Conservation (phyloP, 2,797 vertebrate species). For the Cyclura pinguis region DNA sequence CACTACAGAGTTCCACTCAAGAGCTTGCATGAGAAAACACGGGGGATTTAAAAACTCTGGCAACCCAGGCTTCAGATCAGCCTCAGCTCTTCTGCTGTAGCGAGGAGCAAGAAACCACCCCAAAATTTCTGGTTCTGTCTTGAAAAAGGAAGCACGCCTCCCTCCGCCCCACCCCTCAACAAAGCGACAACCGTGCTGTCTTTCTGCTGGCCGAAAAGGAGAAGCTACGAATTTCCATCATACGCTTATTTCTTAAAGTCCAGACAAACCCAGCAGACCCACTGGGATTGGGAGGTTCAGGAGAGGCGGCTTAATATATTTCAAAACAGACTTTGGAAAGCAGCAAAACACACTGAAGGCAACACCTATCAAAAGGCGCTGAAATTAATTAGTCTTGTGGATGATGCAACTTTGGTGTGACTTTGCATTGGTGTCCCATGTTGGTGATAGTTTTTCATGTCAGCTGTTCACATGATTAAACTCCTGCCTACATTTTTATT, state of each 20-base stretch:
- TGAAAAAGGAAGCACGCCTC: no score
- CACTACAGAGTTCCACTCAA: neutral
- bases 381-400: no score
- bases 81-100: neutral
- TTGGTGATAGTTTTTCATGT: no score
- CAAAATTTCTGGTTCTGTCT: conserved; percentile 19
- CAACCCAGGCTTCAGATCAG: conserved; percentile 16
- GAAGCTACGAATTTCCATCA: conserved; percentile 7
- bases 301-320: neutral
- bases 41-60: conserved; percentile 25
- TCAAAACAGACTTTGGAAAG: neutral
- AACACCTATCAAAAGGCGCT: no score
- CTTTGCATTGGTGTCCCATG: no score
- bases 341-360: no score
- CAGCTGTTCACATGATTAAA: no score
- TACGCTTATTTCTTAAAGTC: conserved; percentile 12
- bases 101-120: neutral
- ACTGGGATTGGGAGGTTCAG: fast-evolving
- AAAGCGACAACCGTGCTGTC: no score
- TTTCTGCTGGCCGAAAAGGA: fast-evolving
- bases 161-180: no score
- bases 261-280: neutral
- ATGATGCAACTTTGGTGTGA: no score
- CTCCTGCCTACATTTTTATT: no score
- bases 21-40: conserved; percentile 3